These are phyloP conservation scores for Limnothrissa miodon DNA, from an alignment of 2,113 vertebrate genomes.

Conservation along the genomic window DNA sequence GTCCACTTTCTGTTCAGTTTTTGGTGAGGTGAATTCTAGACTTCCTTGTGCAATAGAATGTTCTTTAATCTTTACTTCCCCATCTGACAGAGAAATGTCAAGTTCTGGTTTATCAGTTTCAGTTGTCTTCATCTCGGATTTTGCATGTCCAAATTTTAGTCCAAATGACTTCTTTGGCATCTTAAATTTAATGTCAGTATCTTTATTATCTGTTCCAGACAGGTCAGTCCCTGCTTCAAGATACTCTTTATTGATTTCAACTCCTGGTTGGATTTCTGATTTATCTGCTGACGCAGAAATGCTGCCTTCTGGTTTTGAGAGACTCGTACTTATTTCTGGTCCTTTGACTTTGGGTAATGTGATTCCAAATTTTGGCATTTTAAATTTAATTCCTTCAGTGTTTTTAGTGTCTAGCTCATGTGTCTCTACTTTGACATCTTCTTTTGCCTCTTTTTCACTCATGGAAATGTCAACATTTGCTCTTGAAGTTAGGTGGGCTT, in stretches of 20 bases:
- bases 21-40: conserved; percentile 10
- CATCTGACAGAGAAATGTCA: conserved; percentile 25
- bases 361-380: conserved; percentile 48
- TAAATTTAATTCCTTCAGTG: conserved; percentile 39
- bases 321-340: conserved; percentile 15
- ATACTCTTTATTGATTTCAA: background rate
- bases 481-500: background rate
- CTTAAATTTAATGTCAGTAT: conserved; percentile 10
- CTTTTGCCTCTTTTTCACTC: background rate
- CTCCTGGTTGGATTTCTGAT: background rate
- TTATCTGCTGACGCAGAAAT: conserved; percentile 47
- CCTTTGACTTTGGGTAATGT: conserved; percentile 44
- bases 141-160: background rate
- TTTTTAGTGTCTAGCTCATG: background rate
- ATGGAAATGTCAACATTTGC: background rate
- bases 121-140: background rate
- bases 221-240: background rate
- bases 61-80: conserved; percentile 29
- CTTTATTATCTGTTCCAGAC: background rate
- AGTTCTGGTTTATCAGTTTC: conserved; percentile 3
- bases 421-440: background rate
- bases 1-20: conserved; percentile 1
- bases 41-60: conserved; percentile 20
- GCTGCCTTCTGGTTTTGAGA: conserved; percentile 34
- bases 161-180: conserved; percentile 24